Conservation (phyloP, 2,797 vertebrate genomes). For the Melanotaenia maccullochi region DNA sequence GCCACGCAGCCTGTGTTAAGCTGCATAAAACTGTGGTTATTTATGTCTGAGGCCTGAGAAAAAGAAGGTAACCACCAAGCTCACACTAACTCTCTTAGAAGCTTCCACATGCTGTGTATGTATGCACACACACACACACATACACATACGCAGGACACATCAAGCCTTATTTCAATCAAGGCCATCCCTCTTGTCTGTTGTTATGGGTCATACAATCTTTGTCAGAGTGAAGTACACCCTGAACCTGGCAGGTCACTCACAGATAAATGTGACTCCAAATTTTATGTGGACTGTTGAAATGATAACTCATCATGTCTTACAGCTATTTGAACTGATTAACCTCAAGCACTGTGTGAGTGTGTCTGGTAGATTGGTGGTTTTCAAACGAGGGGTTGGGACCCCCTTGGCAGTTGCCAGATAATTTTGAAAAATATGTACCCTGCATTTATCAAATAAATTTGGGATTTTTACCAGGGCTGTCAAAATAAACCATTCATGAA, state of each 20-base stretch:
- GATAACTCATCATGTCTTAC: slow-evolving; percentile 25
- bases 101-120: neutral
- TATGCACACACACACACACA: neutral
- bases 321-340: slow-evolving; percentile 48
- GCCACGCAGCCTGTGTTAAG: neutral
- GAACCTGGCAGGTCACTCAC: slow-evolving; percentile 36
- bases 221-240: slow-evolving; percentile 24
- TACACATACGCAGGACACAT: neutral
- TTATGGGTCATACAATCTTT: neutral
- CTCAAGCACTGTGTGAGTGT: slow-evolving; percentile 1
- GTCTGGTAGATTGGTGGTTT: neutral
- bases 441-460: neutral
- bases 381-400: too few species aligned
- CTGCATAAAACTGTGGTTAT: neutral
- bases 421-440: too few species aligned
- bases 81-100: neutral
- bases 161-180: slow-evolving; percentile 13
- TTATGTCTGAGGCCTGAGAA: neutral
- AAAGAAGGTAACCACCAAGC: neutral
- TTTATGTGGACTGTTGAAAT: slow-evolving; percentile 31
- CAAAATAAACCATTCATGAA: too few species aligned
- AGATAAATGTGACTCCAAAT: slow-evolving; percentile 25
- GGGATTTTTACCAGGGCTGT: neutral
- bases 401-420: too few species aligned
- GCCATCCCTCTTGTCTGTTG: slow-evolving; percentile 13